Base-by-base conservation (phyloP, 2,888 invertebrate species). In the Himalopsyche tibetana region DNA sequence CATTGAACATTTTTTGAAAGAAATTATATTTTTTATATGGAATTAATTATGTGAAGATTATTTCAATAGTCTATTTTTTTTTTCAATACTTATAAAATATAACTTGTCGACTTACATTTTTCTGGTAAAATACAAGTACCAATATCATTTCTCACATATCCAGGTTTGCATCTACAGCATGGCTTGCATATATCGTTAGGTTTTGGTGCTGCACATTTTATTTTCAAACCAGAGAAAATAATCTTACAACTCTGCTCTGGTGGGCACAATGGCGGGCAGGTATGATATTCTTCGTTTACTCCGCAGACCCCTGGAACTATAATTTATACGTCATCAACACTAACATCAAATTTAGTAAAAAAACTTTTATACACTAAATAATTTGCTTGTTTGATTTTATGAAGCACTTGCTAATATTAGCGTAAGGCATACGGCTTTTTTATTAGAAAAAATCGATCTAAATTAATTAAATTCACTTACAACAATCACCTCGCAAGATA, bases 141-240 rank as follows among this genome's bases (percentile, higher is more conserved):
- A n/a, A n/a, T 28, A 17, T 19, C 82, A 28, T 79, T 79, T 36
- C 86, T 45, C 15, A 86, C 82, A 40, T 82, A 82, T 38, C 82
- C 82, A 38, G 51, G 28, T 8, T 19, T 80, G 55, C 86, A 86
- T 28, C 51, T 42, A 84, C 84, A 86, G 5, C 45, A 63, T 17
- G 84, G 81, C 51, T 42, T 55, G 69, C 86, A 86, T 8, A 63
- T 55, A 42, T 45, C 80, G 45, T 17, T 55, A 42, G n/a, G n/a
- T n/a, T 55, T n/a, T 82, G 19, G 51, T 83, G 11, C 42, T 15
- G 19, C 38, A 83, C 51, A 83, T 45, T 63, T 63, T 11, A n/a
- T 3, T 42, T 42, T 42, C 42, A 19, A 17, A 6, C 69, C n/a
- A 17, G 45, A 51, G 45, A 51, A 55, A 36, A 82, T 36, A 15